These are phyloP conservation scores for Pachypanchax playfairii DNA, from an alignment of 2,113 vertebrate genomes.

Conservation along the genomic window DNA sequence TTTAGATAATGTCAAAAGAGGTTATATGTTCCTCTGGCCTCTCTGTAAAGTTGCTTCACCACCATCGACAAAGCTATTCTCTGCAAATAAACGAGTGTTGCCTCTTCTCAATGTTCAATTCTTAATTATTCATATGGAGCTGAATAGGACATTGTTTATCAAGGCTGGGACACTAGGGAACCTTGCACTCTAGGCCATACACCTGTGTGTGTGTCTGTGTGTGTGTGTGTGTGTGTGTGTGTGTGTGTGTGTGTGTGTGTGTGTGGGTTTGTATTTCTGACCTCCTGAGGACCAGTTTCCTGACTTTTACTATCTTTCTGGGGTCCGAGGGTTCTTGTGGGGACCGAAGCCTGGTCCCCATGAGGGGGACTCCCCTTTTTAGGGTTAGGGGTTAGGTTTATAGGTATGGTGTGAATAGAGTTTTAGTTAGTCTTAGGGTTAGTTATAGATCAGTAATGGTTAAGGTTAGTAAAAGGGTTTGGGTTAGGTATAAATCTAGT, in stretches of 20 bases:
- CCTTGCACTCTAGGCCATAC: conserved; percentile 40
- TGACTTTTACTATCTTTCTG: too few species aligned
- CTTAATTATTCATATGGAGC: conserved; percentile 77
- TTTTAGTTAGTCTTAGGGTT: too few species aligned
- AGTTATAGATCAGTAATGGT: too few species aligned
- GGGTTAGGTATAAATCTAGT: too few species aligned
- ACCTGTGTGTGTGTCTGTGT: conserved; percentile 44
- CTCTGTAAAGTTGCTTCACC: conserved; percentile 40
- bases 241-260: conserved; percentile 32
- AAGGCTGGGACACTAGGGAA: conserved; percentile 55
- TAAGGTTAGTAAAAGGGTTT: too few species aligned
- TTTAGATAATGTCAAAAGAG: conserved; percentile 74
- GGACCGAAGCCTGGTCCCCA: too few species aligned
- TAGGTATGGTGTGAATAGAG: too few species aligned
- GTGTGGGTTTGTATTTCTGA: conserved; percentile 25
- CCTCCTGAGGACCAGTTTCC: too few species aligned
- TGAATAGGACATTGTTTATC: conserved; percentile 78
- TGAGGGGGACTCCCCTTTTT: too few species aligned
- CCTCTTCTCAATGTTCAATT: conserved; percentile 48
- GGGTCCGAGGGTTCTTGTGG: too few species aligned
- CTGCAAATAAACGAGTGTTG: conserved; percentile 67
- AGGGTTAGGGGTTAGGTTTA: too few species aligned
- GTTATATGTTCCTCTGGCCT: conserved; percentile 60
- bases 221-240: conserved; percentile 24
- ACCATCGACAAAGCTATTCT: conserved; percentile 59